Evolutionary conservation across 2,797 vertebrate species (phyloP).

Genomic region (Sebastes diaconus): DNA sequence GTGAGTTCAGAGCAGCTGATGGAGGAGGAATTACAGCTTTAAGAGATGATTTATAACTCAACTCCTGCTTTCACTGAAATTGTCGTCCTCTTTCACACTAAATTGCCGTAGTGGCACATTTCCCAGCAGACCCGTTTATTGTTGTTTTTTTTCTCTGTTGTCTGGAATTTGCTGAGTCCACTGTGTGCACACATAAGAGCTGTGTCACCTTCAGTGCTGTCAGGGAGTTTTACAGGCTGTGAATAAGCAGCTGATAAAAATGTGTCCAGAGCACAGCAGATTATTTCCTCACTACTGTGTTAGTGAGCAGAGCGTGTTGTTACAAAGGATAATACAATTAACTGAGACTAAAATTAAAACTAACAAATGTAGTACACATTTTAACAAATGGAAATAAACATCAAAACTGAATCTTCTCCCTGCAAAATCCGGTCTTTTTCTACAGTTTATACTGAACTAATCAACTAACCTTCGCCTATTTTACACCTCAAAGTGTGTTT

Average conservation of each 20-base stretch:
- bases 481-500: too few relatives aligned
- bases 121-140: not conserved
- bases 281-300: not conserved
- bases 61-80: not conserved
- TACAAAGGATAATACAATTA: not conserved
- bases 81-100: constrained; percentile 4
- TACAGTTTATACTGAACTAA: too few relatives aligned
- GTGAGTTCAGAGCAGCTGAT: constrained; percentile 4
- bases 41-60: constrained; percentile 24
- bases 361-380: not conserved
- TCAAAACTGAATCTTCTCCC: not conserved
- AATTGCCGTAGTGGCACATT: constrained; percentile 18
- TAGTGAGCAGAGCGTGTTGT: not conserved
- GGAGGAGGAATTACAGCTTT: not conserved
- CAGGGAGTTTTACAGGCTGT: constrained; percentile 26
- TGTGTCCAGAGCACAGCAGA: not conserved
- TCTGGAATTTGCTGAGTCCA: constrained; percentile 29
- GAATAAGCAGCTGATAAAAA: constrained; percentile 2
- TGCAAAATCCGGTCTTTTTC: too few relatives aligned
- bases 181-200: constrained; percentile 23
- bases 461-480: too few relatives aligned
- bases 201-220: constrained; percentile 43
- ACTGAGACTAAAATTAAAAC: not conserved
- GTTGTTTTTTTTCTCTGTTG: constrained; percentile 5
- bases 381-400: not conserved